Conservation (phyloP, 2,888 invertebrate genomes). For the Perithous albicinctus region DNA sequence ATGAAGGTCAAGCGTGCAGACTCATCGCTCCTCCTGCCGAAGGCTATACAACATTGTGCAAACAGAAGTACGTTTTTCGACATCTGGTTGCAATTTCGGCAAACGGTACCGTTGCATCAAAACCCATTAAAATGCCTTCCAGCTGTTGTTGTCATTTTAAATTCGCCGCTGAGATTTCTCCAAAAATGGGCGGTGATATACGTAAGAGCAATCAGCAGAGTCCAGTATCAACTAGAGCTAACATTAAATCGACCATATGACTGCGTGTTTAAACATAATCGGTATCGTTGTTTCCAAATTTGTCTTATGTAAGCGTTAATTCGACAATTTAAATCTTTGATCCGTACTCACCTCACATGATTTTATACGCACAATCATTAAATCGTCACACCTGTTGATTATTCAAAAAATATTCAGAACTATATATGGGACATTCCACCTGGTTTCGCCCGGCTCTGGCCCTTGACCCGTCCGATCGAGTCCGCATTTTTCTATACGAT, state of each 20-base stretch:
- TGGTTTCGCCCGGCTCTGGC: too few species aligned
- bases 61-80: slow-evolving; percentile 87
- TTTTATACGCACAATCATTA: too few species aligned
- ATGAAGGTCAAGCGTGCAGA: slow-evolving; percentile 78
- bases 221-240: background rate
- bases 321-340: too few species aligned
- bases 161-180: slow-evolving; percentile 67
- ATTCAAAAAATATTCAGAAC: too few species aligned
- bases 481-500: too few species aligned
- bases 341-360: too few species aligned
- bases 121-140: slow-evolving; percentile 88
- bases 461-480: too few species aligned
- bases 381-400: too few species aligned
- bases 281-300: too few species aligned
- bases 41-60: slow-evolving; percentile 86
- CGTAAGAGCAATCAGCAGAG: slow-evolving; percentile 14
- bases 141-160: slow-evolving; percentile 90
- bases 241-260: background rate
- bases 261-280: too few species aligned
- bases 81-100: slow-evolving; percentile 85
- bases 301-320: too few species aligned
- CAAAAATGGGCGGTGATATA: slow-evolving; percentile 64
- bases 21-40: slow-evolving; percentile 79
- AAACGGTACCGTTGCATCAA: slow-evolving; percentile 78
- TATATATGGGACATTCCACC: too few species aligned